Base-by-base conservation (phyloP, 2,888 invertebrate genomes). In the Limnephilus lunatus region DNA sequence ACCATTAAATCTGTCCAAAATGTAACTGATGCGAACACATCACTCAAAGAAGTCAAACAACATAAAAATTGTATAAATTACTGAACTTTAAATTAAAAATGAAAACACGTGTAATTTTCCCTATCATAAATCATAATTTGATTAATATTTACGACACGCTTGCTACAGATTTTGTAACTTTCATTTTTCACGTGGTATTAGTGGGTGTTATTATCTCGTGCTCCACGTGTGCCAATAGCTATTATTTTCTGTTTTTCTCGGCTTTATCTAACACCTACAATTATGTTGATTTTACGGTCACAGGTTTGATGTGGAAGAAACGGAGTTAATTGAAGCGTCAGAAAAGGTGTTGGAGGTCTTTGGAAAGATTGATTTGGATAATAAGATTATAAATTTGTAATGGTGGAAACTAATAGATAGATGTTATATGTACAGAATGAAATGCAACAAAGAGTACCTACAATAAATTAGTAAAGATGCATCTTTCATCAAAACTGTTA, bases 231-330 rank as follows among this genome's bases (percentile, higher is more conserved):
- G 68, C 68, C 68, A 68, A 68, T 68, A 68, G 68, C 68, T 25
- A 68, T 68, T 68, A 68, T 68, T 68, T 68, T 68, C 68, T 68
- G 68, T 68, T 68, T 68, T 68, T 68, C 68, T 68, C 68, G n/a
- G 68, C 68, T 53, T 53, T 53, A 53, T 53, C 53, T 68, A 68
- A 68, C 68, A 68, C 68, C 5, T 68, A 68, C 68, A 68, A 68
- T 68, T 68, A 68, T 68, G 68, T 68, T 68, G 25, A 68, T 68
- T 68, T 68, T n/a, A 25, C 68, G 68, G 68, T 68, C n/a, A n/a
- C 68, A 68, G 25, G 25, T 68, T 68, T 68, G 68, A 68, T 9
- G 68, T 68, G 68, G 68, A 68, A 68, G 68, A 9, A 68, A 25
- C 7, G 9, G 3, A 68, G 25, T 25, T 68, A 68, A 25, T 25